Evolutionary conservation across 2,888 invertebrate species (phyloP), one percentile per base, ranked within the genome.

Genomic region (Tipula lateralis): DNA sequence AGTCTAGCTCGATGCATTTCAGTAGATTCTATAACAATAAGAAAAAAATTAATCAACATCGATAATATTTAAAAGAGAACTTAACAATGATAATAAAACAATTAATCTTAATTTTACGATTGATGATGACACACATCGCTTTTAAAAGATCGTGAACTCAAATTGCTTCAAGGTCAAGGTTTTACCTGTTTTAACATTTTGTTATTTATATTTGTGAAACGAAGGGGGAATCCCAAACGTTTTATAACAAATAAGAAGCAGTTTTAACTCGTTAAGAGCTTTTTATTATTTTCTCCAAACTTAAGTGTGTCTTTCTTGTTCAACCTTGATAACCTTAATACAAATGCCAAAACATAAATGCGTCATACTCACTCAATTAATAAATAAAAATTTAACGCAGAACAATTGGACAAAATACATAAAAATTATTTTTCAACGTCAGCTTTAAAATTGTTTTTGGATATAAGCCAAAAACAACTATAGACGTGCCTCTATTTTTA

Each of bases 401-500:
- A 66, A 24, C 66, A 66, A 66, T 24, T 66, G 66, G 66, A 66
- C 19, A 66, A 66, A 66, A 50, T 16, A n/a, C 44, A 50, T 50
- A 16, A 6, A 50, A 66, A 66, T 13, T 66, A 66, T 24, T 66
- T 66, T 24, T 24, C 66, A 66, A 66, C 66, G 66, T 66, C 24
- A 24, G 24, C n/a, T 19, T 50, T 24, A 24, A 66, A 66, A 24
- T 66, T 44, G n/a, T 44, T n/a, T 44, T 66, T 66, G 66, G 66
- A 66, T 24, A 24, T 66, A 24, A 12, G 66, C 66, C 66, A 66
- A 66, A n/a, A 66, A 66, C 12, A 66, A 24, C 66, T 66, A 66
- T 66, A 66, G 66, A 66, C 66, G 66, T 66, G 66, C 66, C 66
- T 66, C 66, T 66, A 66, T 66, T 66, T 66, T 24, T 24, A 50